phyloP scores from a whole-genome alignment of 1,140 invertebrate genomes.

The Acromyrmex charruanus region DNA sequence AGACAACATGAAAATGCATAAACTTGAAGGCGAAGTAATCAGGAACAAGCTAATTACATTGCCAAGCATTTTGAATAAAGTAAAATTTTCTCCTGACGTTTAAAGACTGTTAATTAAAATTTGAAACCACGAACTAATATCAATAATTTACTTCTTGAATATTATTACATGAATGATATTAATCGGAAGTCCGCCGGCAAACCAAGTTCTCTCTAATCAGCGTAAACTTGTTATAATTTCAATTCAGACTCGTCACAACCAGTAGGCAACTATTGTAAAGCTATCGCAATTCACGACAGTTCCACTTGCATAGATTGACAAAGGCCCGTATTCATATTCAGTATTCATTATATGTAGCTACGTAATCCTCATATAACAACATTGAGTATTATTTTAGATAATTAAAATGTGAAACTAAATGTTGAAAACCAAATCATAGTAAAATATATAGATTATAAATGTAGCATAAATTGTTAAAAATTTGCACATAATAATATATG shows the following conservation, averaged over 20 bases:
- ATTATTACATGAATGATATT: background rate
- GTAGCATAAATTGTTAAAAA: background rate
- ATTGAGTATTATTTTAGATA: constrained; percentile 8
- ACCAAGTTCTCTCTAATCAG: constrained; percentile 23
- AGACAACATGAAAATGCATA: background rate
- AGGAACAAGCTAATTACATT: background rate
- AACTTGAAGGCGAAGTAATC: constrained; percentile 1
- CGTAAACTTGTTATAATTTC: constrained; percentile 1
- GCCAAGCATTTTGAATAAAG: background rate
- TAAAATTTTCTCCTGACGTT: background rate
- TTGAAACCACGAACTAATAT: background rate
- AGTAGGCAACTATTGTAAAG: constrained; percentile 1
- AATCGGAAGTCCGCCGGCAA: background rate
- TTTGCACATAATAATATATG: background rate
- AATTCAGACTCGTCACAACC: background rate
- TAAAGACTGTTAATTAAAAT: background rate
- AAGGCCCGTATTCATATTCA: constrained; percentile 7
- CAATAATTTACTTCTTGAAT: constrained; percentile 17
- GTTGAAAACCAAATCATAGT: background rate
- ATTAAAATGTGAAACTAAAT: background rate
- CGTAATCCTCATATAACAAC: constrained; percentile 1
- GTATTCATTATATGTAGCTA: background rate
- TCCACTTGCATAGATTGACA: constrained; percentile 7
- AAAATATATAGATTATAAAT: background rate
- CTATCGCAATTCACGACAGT: constrained; percentile 29